These are phyloP conservation scores for Lucifuga dentata DNA, from an alignment of 2,113 vertebrate species.

Conservation along the genomic window DNA sequence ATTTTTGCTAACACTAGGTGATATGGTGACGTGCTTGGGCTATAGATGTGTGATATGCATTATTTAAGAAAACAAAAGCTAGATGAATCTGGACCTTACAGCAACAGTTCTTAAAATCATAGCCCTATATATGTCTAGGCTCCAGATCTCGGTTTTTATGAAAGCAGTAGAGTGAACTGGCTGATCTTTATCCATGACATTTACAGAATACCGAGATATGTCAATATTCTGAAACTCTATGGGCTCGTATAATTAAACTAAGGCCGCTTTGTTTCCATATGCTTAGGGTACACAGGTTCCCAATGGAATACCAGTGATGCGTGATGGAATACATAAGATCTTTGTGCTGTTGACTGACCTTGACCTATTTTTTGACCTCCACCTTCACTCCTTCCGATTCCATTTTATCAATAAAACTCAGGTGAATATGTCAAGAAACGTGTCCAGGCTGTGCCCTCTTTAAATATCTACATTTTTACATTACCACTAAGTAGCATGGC, in stretches of 20 bases:
- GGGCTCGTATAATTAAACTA: slow-evolving; percentile 78
- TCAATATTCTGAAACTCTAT: slow-evolving; percentile 78
- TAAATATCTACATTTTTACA: slow-evolving; percentile 51
- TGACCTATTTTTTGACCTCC: slow-evolving; percentile 80
- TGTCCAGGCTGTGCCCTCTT: slow-evolving; percentile 26
- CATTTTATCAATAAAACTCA: slow-evolving; percentile 65
- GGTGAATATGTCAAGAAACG: slow-evolving; percentile 57
- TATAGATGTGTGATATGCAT: slow-evolving; percentile 17
- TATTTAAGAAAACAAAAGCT: slow-evolving; percentile 16
- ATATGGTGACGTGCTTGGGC: too few species aligned
- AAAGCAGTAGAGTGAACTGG: slow-evolving; percentile 68
- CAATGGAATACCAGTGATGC: slow-evolving; percentile 74
- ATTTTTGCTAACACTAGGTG: slow-evolving; percentile 7
- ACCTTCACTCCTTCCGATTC: slow-evolving; percentile 73
- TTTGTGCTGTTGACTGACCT: slow-evolving; percentile 78
- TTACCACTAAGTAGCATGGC: slow-evolving; percentile 27
- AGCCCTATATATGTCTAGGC: slow-evolving; percentile 34
- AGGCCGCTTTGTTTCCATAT: slow-evolving; percentile 73
- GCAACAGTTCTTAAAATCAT: slow-evolving; percentile 40
- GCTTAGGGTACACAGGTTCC: slow-evolving; percentile 65
- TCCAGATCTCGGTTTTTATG: slow-evolving; percentile 64
- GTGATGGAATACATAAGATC: slow-evolving; percentile 75
- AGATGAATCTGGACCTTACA: slow-evolving; percentile 57
- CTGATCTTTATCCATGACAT: slow-evolving; percentile 79
- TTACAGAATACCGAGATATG: slow-evolving; percentile 74